Conservation (phyloP, 1,140 invertebrate genomes). For the Pseudomyrmex dendroicus region DNA sequence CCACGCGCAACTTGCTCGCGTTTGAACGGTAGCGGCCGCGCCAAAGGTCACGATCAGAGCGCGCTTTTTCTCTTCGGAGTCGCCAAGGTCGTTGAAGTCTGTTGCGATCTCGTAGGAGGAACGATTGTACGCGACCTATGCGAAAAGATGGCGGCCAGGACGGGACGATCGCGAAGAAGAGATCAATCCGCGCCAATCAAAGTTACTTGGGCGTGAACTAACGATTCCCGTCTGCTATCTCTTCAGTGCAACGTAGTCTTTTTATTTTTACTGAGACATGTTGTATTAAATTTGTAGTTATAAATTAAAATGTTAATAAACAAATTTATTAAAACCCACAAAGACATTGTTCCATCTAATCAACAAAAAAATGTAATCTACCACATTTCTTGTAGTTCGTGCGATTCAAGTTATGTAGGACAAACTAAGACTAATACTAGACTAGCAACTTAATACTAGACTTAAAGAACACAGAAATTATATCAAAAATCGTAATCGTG, state of each 20-base stretch:
- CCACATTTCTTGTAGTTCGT: no score
- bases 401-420: no score
- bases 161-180: constrained; percentile 2
- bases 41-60: constrained; percentile 73
- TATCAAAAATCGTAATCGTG: no score
- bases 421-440: no score
- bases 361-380: no score
- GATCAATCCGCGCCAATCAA: constrained; percentile 5
- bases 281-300: no score
- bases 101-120: constrained; percentile 64
- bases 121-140: constrained; percentile 62
- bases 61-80: constrained; percentile 69
- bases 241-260: not conserved
- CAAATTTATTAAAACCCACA: no score
- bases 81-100: constrained; percentile 56
- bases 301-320: no score
- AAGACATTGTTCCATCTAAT: no score
- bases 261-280: not conserved
- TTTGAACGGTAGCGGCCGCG: constrained; percentile 63
- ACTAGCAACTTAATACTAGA: no score
- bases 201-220: not conserved
- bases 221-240: not conserved
- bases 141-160: constrained; percentile 52
- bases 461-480: no score
- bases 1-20: constrained; percentile 42